Evolutionary conservation across 2,797 vertebrate species (phyloP).

Genomic region (Microctenopoma lineatum): DNA sequence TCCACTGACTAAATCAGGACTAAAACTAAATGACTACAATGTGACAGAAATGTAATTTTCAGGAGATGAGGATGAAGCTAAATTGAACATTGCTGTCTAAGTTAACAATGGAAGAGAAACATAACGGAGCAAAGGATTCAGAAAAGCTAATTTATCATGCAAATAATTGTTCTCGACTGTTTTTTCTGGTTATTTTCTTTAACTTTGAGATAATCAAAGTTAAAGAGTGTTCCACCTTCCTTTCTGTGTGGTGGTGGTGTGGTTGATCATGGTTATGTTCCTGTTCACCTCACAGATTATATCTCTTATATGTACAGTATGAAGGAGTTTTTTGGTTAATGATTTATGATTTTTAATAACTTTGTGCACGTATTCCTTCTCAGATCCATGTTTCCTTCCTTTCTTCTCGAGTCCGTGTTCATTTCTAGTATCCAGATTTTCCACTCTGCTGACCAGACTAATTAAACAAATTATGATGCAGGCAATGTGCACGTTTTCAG

Average conservation of each 20-base stretch:
- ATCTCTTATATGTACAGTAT: too few species aligned
- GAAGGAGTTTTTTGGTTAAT: too few species aligned
- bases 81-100: not conserved
- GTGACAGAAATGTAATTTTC: too few species aligned
- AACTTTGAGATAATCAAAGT: not conserved
- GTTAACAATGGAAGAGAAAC: conserved; percentile 3
- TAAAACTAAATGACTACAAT: too few species aligned
- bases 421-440: not conserved
- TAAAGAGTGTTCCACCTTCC: conserved; percentile 27
- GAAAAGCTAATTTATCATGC: conserved; percentile 34
- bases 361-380: not conserved
- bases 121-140: not conserved
- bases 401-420: not conserved
- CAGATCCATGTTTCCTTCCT: not conserved
- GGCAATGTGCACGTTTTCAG: conserved; percentile 24
- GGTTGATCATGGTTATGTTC: too few species aligned
- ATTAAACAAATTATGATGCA: not conserved
- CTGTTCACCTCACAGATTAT: too few species aligned
- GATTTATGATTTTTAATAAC: not conserved
- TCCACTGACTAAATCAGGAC: too few species aligned
- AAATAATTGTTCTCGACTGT: not conserved
- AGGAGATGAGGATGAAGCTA: too few species aligned
- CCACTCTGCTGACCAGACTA: not conserved
- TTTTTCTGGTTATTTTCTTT: not conserved
- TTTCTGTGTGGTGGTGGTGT: not conserved